These are phyloP conservation scores for Heliconius aoede DNA, from an alignment of 2,888 invertebrate genomes.

Conservation along the genomic window DNA sequence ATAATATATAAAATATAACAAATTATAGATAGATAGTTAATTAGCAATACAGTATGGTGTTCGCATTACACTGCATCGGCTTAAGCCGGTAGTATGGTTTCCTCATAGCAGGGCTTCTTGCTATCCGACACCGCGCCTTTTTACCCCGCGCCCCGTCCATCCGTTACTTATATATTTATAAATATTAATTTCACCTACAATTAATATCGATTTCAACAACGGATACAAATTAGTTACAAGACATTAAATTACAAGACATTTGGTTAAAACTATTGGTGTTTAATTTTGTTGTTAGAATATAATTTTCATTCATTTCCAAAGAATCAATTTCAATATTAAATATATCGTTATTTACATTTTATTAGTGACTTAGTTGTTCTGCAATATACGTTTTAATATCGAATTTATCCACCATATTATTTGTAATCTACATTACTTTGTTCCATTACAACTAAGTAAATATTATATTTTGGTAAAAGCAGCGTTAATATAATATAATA, in stretches of 20 bases:
- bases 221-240: slow-evolving; percentile 26
- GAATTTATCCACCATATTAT: background rate
- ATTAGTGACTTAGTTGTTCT: too few species aligned
- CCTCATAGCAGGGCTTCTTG: slow-evolving; percentile 64
- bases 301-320: too few species aligned
- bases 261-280: background rate
- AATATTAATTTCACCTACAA: slow-evolving; percentile 42
- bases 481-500: too few species aligned
- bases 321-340: background rate
- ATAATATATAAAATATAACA: background rate
- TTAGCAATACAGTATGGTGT: slow-evolving; percentile 24
- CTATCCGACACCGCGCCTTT: slow-evolving; percentile 59
- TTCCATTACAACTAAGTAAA: background rate
- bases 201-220: slow-evolving; percentile 36
- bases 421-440: background rate
- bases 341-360: background rate
- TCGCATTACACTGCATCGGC: slow-evolving; percentile 43
- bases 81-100: slow-evolving; percentile 78
- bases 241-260: background rate
- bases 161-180: slow-evolving; percentile 47
- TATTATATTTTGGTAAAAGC: slow-evolving; percentile 11
- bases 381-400: too few species aligned
- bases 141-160: slow-evolving; percentile 50
- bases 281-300: background rate
- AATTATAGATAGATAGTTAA: slow-evolving; percentile 22